A percentile compares a stretch with the other conserved stretches of the same genome.
phyloP scores from a whole-genome alignment of 2,797 vertebrate species.

The Diglossa cyanea region DNA sequence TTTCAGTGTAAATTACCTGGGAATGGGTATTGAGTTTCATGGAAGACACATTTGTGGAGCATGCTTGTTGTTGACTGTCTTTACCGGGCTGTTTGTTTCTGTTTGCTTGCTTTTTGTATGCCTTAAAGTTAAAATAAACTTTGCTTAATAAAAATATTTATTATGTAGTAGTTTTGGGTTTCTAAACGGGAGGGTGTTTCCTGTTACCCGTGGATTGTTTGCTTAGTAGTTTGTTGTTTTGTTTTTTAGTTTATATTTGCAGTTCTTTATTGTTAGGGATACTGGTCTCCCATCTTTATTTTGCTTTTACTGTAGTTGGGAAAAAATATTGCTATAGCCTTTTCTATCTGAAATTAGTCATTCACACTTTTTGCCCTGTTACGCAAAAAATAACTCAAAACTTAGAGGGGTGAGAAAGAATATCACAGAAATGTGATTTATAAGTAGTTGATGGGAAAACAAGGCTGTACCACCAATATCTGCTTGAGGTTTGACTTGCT shows the following conservation, averaged over 20 bases:
- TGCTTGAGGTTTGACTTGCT: not conserved
- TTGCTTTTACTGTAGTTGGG: not conserved
- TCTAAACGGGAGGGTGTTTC: not conserved
- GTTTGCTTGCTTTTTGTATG: not conserved
- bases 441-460: not conserved
- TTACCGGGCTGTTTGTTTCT: not conserved
- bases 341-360: not conserved
- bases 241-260: not conserved
- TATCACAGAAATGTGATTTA: not conserved
- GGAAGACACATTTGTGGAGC: not conserved
- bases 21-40: not conserved
- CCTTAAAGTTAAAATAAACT: not conserved
- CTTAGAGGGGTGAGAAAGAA: not conserved
- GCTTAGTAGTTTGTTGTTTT: not conserved
- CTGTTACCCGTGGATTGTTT: fast-evolving
- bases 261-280: not conserved
- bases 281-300: not conserved
- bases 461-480: not conserved
- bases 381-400: not conserved
- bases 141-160: not conserved
- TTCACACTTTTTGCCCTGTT: not conserved
- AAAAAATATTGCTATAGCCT: not conserved
- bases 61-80: not conserved
- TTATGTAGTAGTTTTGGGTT: not conserved
- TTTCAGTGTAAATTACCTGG: not conserved